These are phyloP conservation scores for Pandemis heparana DNA, from an alignment of 2,888 invertebrate genomes.

Conservation along the genomic window DNA sequence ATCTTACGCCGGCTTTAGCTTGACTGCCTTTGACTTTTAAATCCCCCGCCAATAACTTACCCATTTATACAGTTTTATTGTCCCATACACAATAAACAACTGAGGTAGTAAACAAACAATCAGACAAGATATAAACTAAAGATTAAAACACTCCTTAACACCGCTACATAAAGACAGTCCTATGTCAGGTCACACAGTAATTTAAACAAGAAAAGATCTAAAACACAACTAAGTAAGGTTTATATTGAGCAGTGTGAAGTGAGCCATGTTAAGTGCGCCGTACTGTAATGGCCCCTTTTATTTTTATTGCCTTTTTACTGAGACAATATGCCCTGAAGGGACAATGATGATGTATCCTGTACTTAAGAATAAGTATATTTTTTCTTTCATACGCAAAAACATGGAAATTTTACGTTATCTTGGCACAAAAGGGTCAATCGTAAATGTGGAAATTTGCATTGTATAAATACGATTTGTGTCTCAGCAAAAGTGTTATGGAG, in stretches of 20 bases:
- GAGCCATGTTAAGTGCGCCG: slow-evolving; percentile 27
- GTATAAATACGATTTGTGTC: background rate
- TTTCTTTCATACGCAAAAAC: slow-evolving; percentile 17
- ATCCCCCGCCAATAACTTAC: slow-evolving; percentile 39
- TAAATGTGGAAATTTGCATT: slow-evolving; percentile 11
- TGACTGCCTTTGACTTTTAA: slow-evolving; percentile 38
- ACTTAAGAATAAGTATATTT: slow-evolving; percentile 21
- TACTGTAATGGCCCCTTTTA: slow-evolving; percentile 41
- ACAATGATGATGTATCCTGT: slow-evolving; percentile 42
- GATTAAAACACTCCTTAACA: slow-evolving; percentile 33
- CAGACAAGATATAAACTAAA: slow-evolving; percentile 35
- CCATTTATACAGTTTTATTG: slow-evolving; percentile 41
- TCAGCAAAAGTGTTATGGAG: background rate
- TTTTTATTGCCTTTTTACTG: slow-evolving; percentile 42
- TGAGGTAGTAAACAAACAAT: slow-evolving; percentile 43
- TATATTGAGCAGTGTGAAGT: slow-evolving; percentile 9
- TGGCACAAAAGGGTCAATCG: background rate
- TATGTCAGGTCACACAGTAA: slow-evolving; percentile 19
- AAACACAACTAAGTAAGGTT: slow-evolving; percentile 5
- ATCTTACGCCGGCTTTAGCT: slow-evolving; percentile 16
- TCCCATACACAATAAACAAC: slow-evolving; percentile 42
- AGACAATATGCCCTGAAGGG: slow-evolving; percentile 38
- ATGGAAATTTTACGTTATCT: slow-evolving; percentile 1
- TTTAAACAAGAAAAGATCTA: slow-evolving; percentile 9
- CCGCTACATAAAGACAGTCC: slow-evolving; percentile 32